phyloP scores from a whole-genome alignment of 2,888 invertebrate genomes.

The Volucella bombylans region DNA sequence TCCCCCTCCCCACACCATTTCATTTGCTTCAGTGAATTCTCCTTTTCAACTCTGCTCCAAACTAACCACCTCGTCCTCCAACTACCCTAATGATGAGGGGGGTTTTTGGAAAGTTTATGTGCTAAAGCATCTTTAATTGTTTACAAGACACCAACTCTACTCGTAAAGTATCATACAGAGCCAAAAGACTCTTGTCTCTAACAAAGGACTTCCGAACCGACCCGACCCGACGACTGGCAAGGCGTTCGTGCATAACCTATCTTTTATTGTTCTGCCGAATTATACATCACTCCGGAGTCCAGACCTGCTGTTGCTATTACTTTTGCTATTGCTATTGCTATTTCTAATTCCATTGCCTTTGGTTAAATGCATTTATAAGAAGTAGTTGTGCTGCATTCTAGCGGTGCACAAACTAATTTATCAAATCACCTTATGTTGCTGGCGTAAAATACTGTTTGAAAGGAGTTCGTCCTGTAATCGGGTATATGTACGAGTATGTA shows the following conservation, averaged over 20 bases:
- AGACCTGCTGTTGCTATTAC: conserved; percentile 2
- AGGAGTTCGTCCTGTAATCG: conserved; percentile 4
- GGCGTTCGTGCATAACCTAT: conserved; percentile 70
- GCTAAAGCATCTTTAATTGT: conserved; percentile 73
- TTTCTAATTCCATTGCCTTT: background rate
- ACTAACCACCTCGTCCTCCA: too few species aligned
- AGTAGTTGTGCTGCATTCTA: conserved; percentile 24
- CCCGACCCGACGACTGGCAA: conserved; percentile 27
- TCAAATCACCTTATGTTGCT: conserved; percentile 72
- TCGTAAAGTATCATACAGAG: conserved; percentile 56
- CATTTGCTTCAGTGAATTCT: background rate
- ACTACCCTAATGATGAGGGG: background rate
- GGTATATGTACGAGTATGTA: background rate
- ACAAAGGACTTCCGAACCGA: background rate
- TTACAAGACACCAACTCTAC: conserved; percentile 67
- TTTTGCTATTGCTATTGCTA: background rate
- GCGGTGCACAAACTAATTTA: conserved; percentile 67
- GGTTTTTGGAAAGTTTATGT: conserved; percentile 61
- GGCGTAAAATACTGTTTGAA: conserved; percentile 61
- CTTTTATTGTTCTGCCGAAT: conserved; percentile 67
- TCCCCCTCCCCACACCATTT: too few species aligned
- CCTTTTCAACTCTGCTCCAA: too few species aligned
- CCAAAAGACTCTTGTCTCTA: background rate
- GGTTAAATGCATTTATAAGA: conserved; percentile 46
- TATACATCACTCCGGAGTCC: conserved; percentile 52